Evolutionary conservation across 2,888 invertebrate species (phyloP), one percentile per base, ranked within the genome.

Genomic region (Oegoconia quadripuncta): DNA sequence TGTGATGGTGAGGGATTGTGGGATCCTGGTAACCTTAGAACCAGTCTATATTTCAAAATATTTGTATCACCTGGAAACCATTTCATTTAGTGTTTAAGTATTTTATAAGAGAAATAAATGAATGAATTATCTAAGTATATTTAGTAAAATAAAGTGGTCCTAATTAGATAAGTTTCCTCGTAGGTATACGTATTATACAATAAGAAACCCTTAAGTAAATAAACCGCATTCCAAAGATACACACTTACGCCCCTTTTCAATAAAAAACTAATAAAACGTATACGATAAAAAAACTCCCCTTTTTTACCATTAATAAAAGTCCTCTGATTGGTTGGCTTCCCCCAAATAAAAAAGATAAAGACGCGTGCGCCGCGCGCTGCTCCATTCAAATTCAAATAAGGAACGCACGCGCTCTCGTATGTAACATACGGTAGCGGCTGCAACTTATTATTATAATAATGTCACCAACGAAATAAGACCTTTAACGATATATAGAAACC

Each of bases 321-420:
- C 8, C 52, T 54, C 64, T 63, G 63, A 86, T 87, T 87, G 87
- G 86, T 55, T 58, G 67, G 39, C 46, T 44, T 47, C 60, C 58
- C 68, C 72, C 68, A 71, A 65, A 73, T 82, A 86, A 87, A 87
- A 86, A 84, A 79, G 71, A 56, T 70, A 80, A 79, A 80, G 76
- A 75, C 78, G 79, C 81, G 79, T 75, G 55, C 52, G 52, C 60
- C 15, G 29, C 78, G 74, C 73, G 74, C 59, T 70, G 59, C 59
- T 47, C 40, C 40, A 44, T 43, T 43, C 43, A 43, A 43, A 43
- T 41, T 77, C 72, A 76, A 81, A 78, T 80, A 83, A 78, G 78
- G 74, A 67, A 74, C 80, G 76, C 77, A 74, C 77, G 75, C 64
- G 63, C 59, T 54, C 54, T 47, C 59, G 73, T 74, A 63, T 64